Evolutionary conservation across 2,888 invertebrate genomes (phyloP).

Genomic region (Eledone cirrhosa): DNA sequence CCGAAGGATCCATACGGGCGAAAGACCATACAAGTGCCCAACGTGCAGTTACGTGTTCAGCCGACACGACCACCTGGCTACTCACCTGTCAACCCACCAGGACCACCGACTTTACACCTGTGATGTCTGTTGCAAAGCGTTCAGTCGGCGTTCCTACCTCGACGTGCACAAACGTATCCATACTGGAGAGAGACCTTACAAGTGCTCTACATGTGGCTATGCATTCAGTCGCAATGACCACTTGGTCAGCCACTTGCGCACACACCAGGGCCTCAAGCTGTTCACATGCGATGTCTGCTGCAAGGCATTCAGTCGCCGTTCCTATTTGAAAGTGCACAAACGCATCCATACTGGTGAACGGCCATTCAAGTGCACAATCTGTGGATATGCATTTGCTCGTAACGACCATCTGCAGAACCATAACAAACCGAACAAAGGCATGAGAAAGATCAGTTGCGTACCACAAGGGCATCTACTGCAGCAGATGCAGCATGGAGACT

Average conservation of each 20-base stretch:
- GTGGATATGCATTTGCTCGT: slow-evolving; percentile 4
- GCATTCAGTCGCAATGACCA: slow-evolving; percentile 12
- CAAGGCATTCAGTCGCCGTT: slow-evolving; percentile 18
- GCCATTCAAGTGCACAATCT: slow-evolving; percentile 2
- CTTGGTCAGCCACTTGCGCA: slow-evolving; percentile 2
- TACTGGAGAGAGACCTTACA: not conserved
- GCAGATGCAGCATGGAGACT: not conserved
- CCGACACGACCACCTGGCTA: slow-evolving; percentile 22
- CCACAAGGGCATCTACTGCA: not conserved
- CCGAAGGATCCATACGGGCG: slow-evolving; percentile 4
- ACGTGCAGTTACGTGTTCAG: slow-evolving; percentile 7
- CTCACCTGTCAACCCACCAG: slow-evolving; percentile 12
- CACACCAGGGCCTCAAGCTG: not conserved
- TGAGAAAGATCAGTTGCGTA: slow-evolving; percentile 18
- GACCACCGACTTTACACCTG: slow-evolving; percentile 16
- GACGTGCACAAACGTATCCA: slow-evolving; percentile 12
- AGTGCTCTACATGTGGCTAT: slow-evolving; percentile 12
- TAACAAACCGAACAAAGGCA: slow-evolving; percentile 24
- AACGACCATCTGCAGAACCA: slow-evolving; percentile 22
- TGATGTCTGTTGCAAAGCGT: slow-evolving; percentile 13
- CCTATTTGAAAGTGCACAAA: slow-evolving; percentile 10
- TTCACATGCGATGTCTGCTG: slow-evolving; percentile 10
- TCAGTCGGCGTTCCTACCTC: slow-evolving; percentile 13
- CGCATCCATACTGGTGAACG: slow-evolving; percentile 9
- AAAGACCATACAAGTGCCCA: not conserved